Evolutionary conservation across 2,888 invertebrate species (phyloP), one percentile per base, ranked within the genome.

Genomic region (Heliconius ethilla): DNA sequence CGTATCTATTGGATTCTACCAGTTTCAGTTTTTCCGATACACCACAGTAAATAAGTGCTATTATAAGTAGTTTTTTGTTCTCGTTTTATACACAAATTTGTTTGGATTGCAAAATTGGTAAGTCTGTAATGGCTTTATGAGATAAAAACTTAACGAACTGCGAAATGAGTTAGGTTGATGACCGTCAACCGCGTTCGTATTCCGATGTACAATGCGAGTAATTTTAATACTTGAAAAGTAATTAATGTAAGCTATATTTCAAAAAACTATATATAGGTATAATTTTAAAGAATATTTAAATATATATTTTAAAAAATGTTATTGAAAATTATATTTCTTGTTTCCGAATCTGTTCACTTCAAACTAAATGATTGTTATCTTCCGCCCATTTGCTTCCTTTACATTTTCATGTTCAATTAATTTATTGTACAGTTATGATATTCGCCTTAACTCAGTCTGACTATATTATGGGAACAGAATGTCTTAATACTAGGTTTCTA

Each of bases 361-460:
- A 65, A 15, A 69, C 67, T 65, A 65, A 81, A 82, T 84, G 88
- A 90, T 89, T 87, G 86, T 75, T 79, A 81, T 85, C 84, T 88
- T 91, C 89, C 91, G 90, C 87, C 86, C 84, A 84, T 85, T 82
- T 72, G 29, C 70, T 70, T 76, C 67, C 77, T 76, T 82, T 79
- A 78, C 80, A 80, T 81, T 77, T 75, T 82, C 70, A 78, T 80
- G 70, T 75, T 78, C 78, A 74, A 80, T 81, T 75, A 77, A 75
- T 81, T 80, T 78, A 78, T 51, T 81, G 75, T 73, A 66, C 63
- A 51, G 51, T 55, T 51, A 55, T 59, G n/a, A 66, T 72, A 59
- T 62, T 25, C 55, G n/a, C 65, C 37, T 77, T 63, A 18, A 10
- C 18, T 62, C 18, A 15, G 40, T 37, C 37, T 63, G 40, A 18